Evolutionary conservation across 2,797 vertebrate genomes (phyloP), one percentile per base, ranked within the genome.

Genomic region (Scomberomorus guttatus): DNA sequence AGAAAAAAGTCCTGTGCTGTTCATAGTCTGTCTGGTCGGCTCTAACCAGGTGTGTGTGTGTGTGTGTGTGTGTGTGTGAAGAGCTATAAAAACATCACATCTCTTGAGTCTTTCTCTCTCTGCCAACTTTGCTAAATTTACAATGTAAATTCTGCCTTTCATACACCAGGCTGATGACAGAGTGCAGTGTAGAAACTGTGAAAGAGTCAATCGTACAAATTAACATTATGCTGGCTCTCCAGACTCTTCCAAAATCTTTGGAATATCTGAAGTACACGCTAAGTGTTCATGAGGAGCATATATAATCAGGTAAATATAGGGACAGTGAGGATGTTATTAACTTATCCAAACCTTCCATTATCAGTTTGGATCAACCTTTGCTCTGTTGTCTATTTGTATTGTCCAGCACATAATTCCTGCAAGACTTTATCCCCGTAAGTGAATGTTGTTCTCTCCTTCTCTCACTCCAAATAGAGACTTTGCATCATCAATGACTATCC

Each of bases 21-120:
- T 63, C 10, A 76, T 68, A 27, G 60, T 60, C 37, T 69, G 66
- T 64, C 20, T 61, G 67, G 14, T 56, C 9, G 5, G 17, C 59
- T 88, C 71, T 24, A 63, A 77, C 48, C 61, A 67, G 37, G 7
- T 79, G 69, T 65, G 51, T 58, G 25, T 46, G 8, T 50, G 46
- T 20, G 18, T n/a, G 46, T 50, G 7, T 50, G 44, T 18, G 44
- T 18, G 17, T 48, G 15, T 44, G 42, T 44, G 25, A 61, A 29
- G 54, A 81, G 46, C 34, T 34, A 14, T 60, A 48, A 51, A 66
- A 68, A 55, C 34, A n/a, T 13, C 39, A 15, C 37, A 25, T 57
- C 37, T 79, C 44, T 50, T 29, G n/a, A 64, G 55, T 44, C 46
- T 52, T 32, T 62, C 60, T 61, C 14, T 56, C 12, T 55, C 32